A percentile compares a stretch with the other conserved stretches of the same genome.
These are phyloP conservation scores for Aphidius gifuensis DNA, from an alignment of 1,140 invertebrate species.

Conservation along the genomic window DNA sequence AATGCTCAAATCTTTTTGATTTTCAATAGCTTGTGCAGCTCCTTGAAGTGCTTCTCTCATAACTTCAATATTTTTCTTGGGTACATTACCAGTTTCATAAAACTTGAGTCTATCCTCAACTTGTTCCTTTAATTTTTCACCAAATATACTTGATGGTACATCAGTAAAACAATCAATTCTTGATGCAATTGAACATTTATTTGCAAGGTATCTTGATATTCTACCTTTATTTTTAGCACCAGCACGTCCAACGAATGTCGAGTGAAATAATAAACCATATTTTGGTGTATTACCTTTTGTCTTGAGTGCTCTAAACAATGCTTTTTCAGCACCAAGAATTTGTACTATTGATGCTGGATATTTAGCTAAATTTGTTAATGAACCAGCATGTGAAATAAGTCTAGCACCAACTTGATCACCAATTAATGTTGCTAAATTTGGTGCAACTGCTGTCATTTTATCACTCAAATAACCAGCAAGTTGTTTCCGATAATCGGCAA, in stretches of 20 bases:
- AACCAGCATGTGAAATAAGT: slow-evolving; percentile 95
- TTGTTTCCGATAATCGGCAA: slow-evolving; percentile 87
- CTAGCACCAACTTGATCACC: slow-evolving; percentile 98
- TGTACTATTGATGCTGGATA: slow-evolving; percentile 98
- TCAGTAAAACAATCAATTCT: slow-evolving; percentile 97
- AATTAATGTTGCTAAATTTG: slow-evolving; percentile 89
- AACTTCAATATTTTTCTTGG: slow-evolving; percentile 95
- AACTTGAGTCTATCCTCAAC: slow-evolving; percentile 96
- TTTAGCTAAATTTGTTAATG: slow-evolving; percentile 96
- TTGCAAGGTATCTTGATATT: slow-evolving; percentile 94
- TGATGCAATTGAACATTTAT: slow-evolving; percentile 97
- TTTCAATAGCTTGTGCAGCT: slow-evolving; percentile 49
- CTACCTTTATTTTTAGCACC: slow-evolving; percentile 92
- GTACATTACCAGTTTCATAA: slow-evolving; percentile 92
- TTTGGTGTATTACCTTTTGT: slow-evolving; percentile 96
- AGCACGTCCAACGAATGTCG: slow-evolving; percentile 93
- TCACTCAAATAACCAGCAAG: slow-evolving; percentile 83
- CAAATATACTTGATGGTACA: slow-evolving; percentile 81
- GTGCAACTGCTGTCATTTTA: slow-evolving; percentile 94
- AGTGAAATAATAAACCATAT: slow-evolving; percentile 97
- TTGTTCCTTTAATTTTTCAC: slow-evolving; percentile 88
- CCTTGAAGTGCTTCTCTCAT: slow-evolving; percentile 91
- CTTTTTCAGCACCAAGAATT: slow-evolving; percentile 98
- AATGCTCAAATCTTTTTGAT: slow-evolving; percentile 25
- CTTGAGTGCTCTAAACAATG: slow-evolving; percentile 93